Percentiles rank a stretch among this genome's conserved stretches.
Conservation (phyloP, 2,888 invertebrate species). For the Eupithecia vulgata region DNA sequence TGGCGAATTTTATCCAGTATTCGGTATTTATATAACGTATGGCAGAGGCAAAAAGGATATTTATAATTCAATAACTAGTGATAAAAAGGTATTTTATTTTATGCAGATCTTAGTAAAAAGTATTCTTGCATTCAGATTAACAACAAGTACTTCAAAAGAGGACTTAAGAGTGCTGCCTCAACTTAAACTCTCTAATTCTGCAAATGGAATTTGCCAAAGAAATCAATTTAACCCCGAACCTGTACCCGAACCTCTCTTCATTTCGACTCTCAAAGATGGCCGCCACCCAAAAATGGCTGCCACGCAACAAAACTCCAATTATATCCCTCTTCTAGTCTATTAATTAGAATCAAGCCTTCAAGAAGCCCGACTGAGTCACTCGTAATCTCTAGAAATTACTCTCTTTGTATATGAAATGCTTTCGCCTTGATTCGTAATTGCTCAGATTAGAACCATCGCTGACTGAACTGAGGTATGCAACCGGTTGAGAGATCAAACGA, state of each 20-base stretch:
- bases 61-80: neutral
- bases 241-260: neutral
- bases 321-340: constrained; percentile 53
- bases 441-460: constrained; percentile 58
- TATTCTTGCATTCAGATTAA: neutral
- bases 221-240: neutral
- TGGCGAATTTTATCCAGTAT: constrained; percentile 1
- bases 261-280: constrained; percentile 21
- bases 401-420: constrained; percentile 70
- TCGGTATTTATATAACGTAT: neutral
- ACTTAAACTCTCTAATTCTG: neutral
- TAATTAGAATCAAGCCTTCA: constrained; percentile 65
- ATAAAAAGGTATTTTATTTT: neutral
- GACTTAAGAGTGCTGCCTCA: neutral
- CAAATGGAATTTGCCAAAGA: neutral
- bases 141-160: neutral
- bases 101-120: neutral
- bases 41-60: neutral
- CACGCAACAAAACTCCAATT: constrained; percentile 44
- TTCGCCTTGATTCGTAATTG: constrained; percentile 65
- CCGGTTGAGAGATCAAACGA: constrained; percentile 40
- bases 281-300: constrained; percentile 26
- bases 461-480: constrained; percentile 36
- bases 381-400: constrained; percentile 75
- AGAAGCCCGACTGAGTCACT: constrained; percentile 55